Base-by-base conservation (phyloP, 1,140 invertebrate species). In the Leptonema lineaticorne region DNA sequence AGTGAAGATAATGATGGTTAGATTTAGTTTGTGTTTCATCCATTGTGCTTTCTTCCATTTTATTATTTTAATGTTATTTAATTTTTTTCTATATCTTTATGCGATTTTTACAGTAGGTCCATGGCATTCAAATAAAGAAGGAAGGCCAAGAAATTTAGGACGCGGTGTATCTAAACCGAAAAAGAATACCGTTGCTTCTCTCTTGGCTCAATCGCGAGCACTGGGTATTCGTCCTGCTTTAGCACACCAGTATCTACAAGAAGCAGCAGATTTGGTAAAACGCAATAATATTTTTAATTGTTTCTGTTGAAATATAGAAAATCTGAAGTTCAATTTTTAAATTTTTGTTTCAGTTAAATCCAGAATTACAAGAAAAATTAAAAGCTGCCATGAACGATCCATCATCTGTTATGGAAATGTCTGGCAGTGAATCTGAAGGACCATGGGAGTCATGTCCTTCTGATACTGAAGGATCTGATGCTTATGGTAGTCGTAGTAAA, bases 111-210 rank as follows among this genome's bases (percentile, higher is more conserved):
- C 74, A 79, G 78, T 79, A 18, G 78, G 83, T 68, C 77, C 83
- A 5, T 75, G 77, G 22, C 82, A 80, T 78, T 76, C 79, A 4
- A 72, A 74, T 64, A 88, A 91, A 62, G 91, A 93, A 75, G 89
- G 90, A 2, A 77, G 91, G 29, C 91, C 91, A 0, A 83, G 92
- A 11, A 92, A 93, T 78, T 83, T 94, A 7, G 92, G 92, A 7
- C 84, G 91, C 2, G 92, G 92, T 0, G 90, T 93, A 2, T 93
- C 91, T 70, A 93, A 93, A 76, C 92, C 92, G 26, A 94, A 94
- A 84, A 95, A 95, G 81, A 94, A 94, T 75, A 95, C 93, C 0
- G 93, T 95, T 0, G 93, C 93, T 0, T 94, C 92, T 22, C 78
- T 95, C 27, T 78, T 95, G 22, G 92, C 92, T 0, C 91, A 93